Conservation (phyloP, 1,140 invertebrate genomes). For the Scaptodrosophila lebanonensis region DNA sequence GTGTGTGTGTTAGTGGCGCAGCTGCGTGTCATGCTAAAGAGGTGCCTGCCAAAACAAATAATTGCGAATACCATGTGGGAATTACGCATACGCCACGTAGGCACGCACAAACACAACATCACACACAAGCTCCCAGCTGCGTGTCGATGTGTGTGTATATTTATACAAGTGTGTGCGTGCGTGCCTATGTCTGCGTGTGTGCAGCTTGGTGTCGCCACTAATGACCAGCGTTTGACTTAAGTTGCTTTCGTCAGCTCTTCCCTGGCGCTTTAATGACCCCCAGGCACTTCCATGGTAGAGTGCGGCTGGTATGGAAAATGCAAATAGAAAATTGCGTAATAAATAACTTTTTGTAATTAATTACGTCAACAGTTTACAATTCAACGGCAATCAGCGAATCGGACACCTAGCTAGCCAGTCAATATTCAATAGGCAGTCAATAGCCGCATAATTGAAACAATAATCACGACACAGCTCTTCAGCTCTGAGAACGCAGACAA, state of each 20-base stretch:
- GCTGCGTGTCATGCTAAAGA: slow-evolving; percentile 32
- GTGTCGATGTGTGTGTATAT: slow-evolving; percentile 24
- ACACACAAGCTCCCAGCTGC: slow-evolving; percentile 19
- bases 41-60: slow-evolving; percentile 42
- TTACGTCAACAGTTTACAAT: slow-evolving; percentile 53
- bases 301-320: slow-evolving; percentile 21
- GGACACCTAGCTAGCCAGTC: too few species aligned
- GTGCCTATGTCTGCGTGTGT: background rate
- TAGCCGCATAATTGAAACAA: slow-evolving; percentile 37
- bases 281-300: slow-evolving; percentile 3
- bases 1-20: slow-evolving; percentile 14
- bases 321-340: slow-evolving; percentile 62
- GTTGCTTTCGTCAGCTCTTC: slow-evolving; percentile 28
- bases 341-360: slow-evolving; percentile 66
- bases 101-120: slow-evolving; percentile 39
- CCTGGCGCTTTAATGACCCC: slow-evolving; percentile 18
- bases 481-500: background rate
- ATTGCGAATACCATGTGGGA: slow-evolving; percentile 50
- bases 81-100: slow-evolving; percentile 62
- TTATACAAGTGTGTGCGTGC: background rate
- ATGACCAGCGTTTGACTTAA: slow-evolving; percentile 64
- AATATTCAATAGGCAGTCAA: slow-evolving; percentile 21
- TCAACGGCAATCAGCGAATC: slow-evolving; percentile 25
- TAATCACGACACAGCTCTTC: slow-evolving; percentile 23
- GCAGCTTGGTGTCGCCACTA: slow-evolving; percentile 48